phyloP scores from a whole-genome alignment of 1,140 invertebrate genomes.

The Doryteuthis pealeii region DNA sequence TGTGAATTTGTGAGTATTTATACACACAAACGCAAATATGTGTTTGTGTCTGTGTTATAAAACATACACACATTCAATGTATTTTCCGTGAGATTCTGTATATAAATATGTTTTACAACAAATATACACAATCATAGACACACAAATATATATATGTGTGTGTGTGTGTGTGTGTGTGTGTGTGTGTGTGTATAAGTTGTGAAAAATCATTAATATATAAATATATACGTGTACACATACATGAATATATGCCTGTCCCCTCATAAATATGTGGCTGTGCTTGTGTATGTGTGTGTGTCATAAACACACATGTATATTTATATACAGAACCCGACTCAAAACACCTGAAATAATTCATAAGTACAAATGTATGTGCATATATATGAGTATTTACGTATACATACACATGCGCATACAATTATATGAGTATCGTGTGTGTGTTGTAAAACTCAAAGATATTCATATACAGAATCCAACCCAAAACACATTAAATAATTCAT shows the following conservation, averaged over 20 bases:
- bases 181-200: background rate
- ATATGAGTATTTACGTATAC: background rate
- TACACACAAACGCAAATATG: background rate
- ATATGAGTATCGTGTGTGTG: background rate
- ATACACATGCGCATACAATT: background rate
- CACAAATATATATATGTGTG: background rate
- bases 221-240: background rate
- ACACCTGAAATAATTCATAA: no score
- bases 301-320: no score
- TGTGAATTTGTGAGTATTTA: background rate
- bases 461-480: no score
- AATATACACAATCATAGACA: background rate
- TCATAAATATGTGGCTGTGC: background rate
- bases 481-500: no score
- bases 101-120: background rate
- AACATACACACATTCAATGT: background rate
- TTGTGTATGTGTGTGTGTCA: background rate
- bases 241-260: background rate
- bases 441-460: no score
- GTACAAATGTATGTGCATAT: background rate
- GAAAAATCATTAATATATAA: background rate
- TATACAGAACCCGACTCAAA: no score
- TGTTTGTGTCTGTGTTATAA: background rate
- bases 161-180: constrained; percentile 1
- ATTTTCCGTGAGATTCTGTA: background rate